Base-by-base conservation (phyloP, 2,113 vertebrate species). In the Mirounga angustirostris region DNA sequence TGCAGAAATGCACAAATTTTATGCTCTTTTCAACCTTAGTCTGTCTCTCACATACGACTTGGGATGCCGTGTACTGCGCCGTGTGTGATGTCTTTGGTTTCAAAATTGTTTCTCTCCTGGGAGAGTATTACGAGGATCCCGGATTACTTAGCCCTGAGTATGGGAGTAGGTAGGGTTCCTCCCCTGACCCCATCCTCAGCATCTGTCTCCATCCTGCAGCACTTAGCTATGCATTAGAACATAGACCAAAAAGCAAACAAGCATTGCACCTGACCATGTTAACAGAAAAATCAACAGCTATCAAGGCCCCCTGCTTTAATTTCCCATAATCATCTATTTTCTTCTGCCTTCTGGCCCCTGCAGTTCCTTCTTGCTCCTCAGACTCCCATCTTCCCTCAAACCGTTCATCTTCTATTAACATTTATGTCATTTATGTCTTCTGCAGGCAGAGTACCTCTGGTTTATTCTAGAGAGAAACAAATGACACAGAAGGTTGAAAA, bases 151-250 rank as follows among this genome's bases (percentile, higher is more conserved):
- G 52, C 54, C 46, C 65, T 7, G 26, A 43, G 33, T 28, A 1
- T 14, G 69, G n/a, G 21, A 3, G 26, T 24, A 61, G 4, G 9
- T 33, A 5, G 46, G 28, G 84, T 54, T 61, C 22, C 36, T 50
- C 7, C 7, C 58, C 56, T 58, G 28, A 10, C 4, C 26, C n/a
- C 52, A 36, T 43, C 61, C 54, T 91, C 61, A 46, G 88, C 30
- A 61, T 26, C 79, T 91, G 10, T 18, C 74, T 91, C 54, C 63
- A 22, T 59, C 81, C 21, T 50, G 22, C 24, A 65, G 36, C 76
- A 14, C 65, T 80, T 88, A 80, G 50, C 83, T 54, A 19, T 54
- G n/a, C 65, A 65, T 92, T 69, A 96, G 83, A 93, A 97, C 92
- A 92, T 74, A 85, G 59, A 92, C 83, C 14, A 36, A 46, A 96